phyloP scores from a whole-genome alignment of 2,797 vertebrate species.

The Ibycter americanus region DNA sequence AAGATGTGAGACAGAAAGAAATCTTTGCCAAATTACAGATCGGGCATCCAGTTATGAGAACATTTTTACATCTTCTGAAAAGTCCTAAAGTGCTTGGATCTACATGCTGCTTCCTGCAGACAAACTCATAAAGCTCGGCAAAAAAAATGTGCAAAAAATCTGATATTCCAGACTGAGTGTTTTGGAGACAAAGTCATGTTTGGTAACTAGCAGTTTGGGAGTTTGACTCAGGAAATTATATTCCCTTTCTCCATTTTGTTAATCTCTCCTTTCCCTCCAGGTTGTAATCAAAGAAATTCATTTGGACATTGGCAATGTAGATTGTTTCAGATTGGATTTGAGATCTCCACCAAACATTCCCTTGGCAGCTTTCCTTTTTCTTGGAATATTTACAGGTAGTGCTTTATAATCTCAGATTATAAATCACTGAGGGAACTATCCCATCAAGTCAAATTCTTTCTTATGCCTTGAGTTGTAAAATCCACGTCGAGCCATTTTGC shows the following conservation, averaged over 20 bases:
- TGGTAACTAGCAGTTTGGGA: not conserved
- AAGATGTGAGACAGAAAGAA: slow-evolving; percentile 18
- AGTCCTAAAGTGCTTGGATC: slow-evolving; percentile 7
- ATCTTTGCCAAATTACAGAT: slow-evolving; percentile 8
- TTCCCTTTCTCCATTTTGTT: not conserved
- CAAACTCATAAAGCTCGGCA: slow-evolving; percentile 2
- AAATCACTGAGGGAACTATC: not conserved
- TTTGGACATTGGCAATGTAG: not conserved
- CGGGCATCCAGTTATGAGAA: slow-evolving; percentile 5
- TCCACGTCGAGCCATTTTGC: not conserved
- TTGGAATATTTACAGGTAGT: not conserved
- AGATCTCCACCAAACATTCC: not conserved
- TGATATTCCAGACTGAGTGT: slow-evolving; percentile 8
- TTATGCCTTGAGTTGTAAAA: not conserved
- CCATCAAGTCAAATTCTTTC: not conserved
- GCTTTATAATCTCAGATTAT: not conserved
- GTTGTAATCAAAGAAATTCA: not conserved
- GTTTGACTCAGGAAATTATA: slow-evolving; percentile 35
- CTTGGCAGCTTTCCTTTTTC: not conserved
- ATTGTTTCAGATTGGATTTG: not conserved
- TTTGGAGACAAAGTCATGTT: not conserved
- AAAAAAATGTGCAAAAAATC: slow-evolving; percentile 14
- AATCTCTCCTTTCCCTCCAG: not conserved
- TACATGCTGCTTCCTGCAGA: slow-evolving; percentile 9
- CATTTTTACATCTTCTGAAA: slow-evolving; percentile 33